A percentile compares a stretch with the other conserved stretches of the same genome.
Conservation (phyloP, 2,888 invertebrate genomes). For the Dromius quadrimaculatus region DNA sequence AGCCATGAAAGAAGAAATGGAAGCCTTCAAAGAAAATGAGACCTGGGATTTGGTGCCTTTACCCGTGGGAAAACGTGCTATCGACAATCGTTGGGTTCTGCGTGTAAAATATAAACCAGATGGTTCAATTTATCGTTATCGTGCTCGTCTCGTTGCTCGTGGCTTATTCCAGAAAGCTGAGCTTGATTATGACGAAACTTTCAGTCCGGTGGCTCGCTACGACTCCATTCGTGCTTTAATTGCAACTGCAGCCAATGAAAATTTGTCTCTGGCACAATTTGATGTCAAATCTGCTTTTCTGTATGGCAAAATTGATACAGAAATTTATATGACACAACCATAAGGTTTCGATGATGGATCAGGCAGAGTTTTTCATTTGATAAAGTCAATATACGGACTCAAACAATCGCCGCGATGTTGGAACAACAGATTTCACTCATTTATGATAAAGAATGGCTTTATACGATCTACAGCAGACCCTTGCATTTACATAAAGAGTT, state of each 20-base stretch:
- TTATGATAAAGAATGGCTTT: too few species aligned
- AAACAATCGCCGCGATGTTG: too few species aligned
- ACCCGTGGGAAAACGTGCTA: slow-evolving; percentile 26
- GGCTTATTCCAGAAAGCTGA: slow-evolving; percentile 55
- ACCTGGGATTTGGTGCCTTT: slow-evolving; percentile 35
- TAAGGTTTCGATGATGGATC: slow-evolving; percentile 35
- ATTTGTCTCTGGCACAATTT: slow-evolving; percentile 53
- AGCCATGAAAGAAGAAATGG: slow-evolving; percentile 49
- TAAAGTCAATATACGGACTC: too few species aligned
- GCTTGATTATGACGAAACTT: slow-evolving; percentile 54
- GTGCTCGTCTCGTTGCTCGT: slow-evolving; percentile 56
- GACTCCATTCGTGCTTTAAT: slow-evolving; percentile 48
- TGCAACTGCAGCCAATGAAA: slow-evolving; percentile 52
- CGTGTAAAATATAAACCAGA: slow-evolving; percentile 52
- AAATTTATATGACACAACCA: slow-evolving; percentile 50
- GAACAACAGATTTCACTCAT: too few species aligned
- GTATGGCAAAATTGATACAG: slow-evolving; percentile 49
- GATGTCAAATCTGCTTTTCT: slow-evolving; percentile 53
- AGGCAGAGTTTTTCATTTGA: too few species aligned
- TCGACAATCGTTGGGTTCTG: slow-evolving; percentile 49
- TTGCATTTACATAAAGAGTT: slow-evolving; percentile 48
- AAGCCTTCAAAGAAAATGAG: slow-evolving; percentile 31
- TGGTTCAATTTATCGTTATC: too few species aligned
- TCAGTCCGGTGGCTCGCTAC: slow-evolving; percentile 53
- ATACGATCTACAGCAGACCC: slow-evolving; percentile 50